phyloP scores from a whole-genome alignment of 2,888 invertebrate genomes.

The Drosophila maculinotata region DNA sequence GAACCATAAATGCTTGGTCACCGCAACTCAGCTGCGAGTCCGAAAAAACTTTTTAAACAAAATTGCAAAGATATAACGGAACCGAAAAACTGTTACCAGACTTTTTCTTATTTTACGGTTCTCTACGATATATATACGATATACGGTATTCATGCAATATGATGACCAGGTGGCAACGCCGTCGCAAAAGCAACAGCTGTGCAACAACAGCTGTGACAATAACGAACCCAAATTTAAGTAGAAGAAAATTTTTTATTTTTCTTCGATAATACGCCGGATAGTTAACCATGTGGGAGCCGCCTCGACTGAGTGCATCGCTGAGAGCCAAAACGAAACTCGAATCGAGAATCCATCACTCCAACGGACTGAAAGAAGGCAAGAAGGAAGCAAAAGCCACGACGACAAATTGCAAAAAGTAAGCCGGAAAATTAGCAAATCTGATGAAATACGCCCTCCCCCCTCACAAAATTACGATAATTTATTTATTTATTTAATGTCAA shows the following conservation, averaged over 20 bases:
- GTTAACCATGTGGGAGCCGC: slow-evolving; percentile 82
- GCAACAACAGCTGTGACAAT: slow-evolving; percentile 36
- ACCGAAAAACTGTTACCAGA: too few species aligned
- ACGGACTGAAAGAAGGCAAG: slow-evolving; percentile 9
- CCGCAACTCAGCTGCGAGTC: too few species aligned
- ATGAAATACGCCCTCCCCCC: slow-evolving; percentile 58
- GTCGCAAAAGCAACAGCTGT: slow-evolving; percentile 42
- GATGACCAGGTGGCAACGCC: slow-evolving; percentile 38
- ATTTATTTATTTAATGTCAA: too few species aligned
- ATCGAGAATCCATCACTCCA: slow-evolving; percentile 75
- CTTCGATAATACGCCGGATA: slow-evolving; percentile 16
- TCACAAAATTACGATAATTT: too few species aligned
- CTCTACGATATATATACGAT: slow-evolving; percentile 23
- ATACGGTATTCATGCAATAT: slow-evolving; percentile 9
- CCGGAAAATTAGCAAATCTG: slow-evolving; percentile 45
- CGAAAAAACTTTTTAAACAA: too few species aligned
- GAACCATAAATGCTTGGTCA: too few species aligned
- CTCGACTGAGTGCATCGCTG: slow-evolving; percentile 88
- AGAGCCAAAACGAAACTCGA: slow-evolving; percentile 88
- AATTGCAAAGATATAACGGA: too few species aligned
- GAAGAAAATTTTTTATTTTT: slow-evolving; percentile 8
- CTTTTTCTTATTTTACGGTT: too few species aligned
- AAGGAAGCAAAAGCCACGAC: slow-evolving; percentile 41
- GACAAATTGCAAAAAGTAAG: slow-evolving; percentile 62
- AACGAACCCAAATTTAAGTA: slow-evolving; percentile 10